A percentile compares a stretch with the other conserved stretches of the same genome.
phyloP scores from a whole-genome alignment of 2,888 invertebrate species.

The Fragum fragum region DNA sequence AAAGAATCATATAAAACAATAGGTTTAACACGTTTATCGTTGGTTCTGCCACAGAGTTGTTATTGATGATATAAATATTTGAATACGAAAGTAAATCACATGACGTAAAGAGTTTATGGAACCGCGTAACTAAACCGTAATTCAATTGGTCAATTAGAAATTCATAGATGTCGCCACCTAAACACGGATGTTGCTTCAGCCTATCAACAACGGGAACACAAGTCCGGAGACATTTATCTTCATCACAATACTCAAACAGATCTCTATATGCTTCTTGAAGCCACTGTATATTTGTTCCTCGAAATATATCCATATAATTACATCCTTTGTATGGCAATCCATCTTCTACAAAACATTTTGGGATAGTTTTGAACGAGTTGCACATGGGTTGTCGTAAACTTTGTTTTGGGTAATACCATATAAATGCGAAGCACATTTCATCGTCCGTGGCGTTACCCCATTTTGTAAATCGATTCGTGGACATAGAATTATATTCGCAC shows the following conservation, averaged over 20 bases:
- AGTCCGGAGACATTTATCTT: not conserved
- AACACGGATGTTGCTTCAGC: constrained; percentile 9
- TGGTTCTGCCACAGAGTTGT: not conserved
- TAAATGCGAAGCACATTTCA: constrained; percentile 77
- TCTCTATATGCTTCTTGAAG: not conserved
- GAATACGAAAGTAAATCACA: constrained; percentile 7
- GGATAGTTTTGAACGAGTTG: constrained; percentile 56
- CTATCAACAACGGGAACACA: constrained; percentile 17
- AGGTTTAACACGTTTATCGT: too few relatives aligned
- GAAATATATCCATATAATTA: constrained; percentile 7
- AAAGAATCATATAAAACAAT: too few relatives aligned
- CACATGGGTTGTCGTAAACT: constrained; percentile 64
- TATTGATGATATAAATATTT: not conserved
- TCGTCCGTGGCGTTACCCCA: constrained; percentile 74
- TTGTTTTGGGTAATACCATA: constrained; percentile 72
- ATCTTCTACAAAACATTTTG: constrained; percentile 53
- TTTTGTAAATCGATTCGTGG: constrained; percentile 48
- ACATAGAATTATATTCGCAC: constrained; percentile 67
- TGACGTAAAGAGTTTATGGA: constrained; percentile 23
- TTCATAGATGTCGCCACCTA: constrained; percentile 27
- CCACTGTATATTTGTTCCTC: not conserved
- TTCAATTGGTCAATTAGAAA: constrained; percentile 21
- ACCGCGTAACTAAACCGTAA: not conserved
- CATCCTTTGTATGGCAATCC: constrained; percentile 20
- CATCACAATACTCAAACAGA: constrained; percentile 14